phyloP scores from a whole-genome alignment of 1,140 invertebrate genomes.

The Heliconius eleuchia region DNA sequence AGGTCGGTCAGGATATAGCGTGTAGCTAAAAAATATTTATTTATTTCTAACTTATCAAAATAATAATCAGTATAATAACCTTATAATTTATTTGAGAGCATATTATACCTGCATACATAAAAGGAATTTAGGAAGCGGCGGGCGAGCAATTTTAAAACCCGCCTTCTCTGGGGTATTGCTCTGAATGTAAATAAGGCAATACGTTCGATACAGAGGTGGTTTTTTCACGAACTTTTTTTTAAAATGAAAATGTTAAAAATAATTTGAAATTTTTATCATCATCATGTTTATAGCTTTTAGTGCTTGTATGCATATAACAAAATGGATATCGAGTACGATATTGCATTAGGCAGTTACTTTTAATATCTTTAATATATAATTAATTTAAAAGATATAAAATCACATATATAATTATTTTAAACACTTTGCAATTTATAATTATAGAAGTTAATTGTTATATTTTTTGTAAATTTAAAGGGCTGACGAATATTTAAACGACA shows the following conservation, averaged over 20 bases:
- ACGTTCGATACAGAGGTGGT: background rate
- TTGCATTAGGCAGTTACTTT: no score
- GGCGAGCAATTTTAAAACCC: background rate
- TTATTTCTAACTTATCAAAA: no score
- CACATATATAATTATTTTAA: no score
- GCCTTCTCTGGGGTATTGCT: background rate
- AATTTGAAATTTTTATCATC: background rate
- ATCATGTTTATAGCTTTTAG: background rate
- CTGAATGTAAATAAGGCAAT: conserved; percentile 10
- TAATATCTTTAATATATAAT: no score
- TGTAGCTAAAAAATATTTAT: no score
- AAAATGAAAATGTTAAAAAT: background rate
- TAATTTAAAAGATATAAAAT: no score
- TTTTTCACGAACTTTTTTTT: background rate
- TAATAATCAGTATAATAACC: background rate
- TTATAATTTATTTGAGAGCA: background rate
- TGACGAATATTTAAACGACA: background rate
- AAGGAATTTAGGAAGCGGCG: background rate
- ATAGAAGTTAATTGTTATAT: background rate
- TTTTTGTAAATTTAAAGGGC: no score
- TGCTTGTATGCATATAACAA: no score
- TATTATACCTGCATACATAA: conserved; percentile 4
- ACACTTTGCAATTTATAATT: background rate
- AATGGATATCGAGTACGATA: no score
- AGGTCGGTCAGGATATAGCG: no score